Evolutionary conservation across 2,113 vertebrate species (phyloP).

Genomic region (Passerina amoena): DNA sequence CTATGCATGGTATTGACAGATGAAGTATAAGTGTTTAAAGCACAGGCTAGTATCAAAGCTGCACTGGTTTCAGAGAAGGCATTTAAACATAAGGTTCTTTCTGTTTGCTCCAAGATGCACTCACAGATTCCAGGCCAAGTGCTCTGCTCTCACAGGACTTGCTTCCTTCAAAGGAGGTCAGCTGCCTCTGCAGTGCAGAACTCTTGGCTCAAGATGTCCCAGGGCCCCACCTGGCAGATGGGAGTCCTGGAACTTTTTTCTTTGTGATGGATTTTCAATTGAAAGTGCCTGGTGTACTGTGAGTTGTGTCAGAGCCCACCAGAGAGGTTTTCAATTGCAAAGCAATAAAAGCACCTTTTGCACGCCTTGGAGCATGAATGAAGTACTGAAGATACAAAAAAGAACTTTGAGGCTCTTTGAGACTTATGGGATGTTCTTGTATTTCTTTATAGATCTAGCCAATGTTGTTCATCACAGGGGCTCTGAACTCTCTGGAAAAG

Average conservation of each 20-base stretch:
- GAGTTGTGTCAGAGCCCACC: background rate
- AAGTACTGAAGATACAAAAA: background rate
- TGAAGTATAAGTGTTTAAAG: background rate
- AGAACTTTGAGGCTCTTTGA: background rate
- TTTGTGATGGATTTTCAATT: background rate
- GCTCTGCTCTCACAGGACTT: background rate
- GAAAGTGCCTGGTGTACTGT: background rate
- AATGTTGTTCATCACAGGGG: background rate
- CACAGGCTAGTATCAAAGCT: background rate
- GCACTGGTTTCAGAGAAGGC: background rate
- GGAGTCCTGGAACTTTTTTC: background rate
- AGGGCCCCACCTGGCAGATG: background rate
- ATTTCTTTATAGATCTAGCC: background rate
- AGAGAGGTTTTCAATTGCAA: background rate
- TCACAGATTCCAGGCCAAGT: background rate
- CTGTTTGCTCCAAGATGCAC: background rate
- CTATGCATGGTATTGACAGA: background rate
- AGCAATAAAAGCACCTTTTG: background rate
- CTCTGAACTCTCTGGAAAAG: background rate
- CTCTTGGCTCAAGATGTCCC: background rate
- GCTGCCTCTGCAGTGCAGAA: accelerated
- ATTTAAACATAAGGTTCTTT: background rate
- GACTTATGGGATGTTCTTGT: background rate
- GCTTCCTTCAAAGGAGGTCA: background rate
- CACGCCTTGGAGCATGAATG: background rate